These are phyloP conservation scores for Hypanus sabinus DNA, from an alignment of 2,113 vertebrate species.

Conservation along the genomic window DNA sequence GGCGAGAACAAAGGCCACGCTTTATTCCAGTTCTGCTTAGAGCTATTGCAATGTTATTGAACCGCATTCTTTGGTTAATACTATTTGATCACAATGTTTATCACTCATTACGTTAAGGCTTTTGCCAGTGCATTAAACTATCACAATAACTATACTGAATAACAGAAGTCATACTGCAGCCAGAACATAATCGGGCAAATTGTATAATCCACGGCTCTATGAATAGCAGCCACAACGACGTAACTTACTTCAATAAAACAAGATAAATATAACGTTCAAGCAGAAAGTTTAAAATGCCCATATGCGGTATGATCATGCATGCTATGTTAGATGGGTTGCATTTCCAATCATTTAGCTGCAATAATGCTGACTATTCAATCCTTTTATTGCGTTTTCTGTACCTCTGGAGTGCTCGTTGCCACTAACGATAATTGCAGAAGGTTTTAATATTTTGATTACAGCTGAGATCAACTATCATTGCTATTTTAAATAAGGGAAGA, in stretches of 20 bases:
- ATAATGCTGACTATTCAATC: not conserved
- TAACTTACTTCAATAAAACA: not conserved
- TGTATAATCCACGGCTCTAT: not conserved
- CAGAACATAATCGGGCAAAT: not conserved
- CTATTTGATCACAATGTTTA: not conserved
- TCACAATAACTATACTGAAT: not conserved
- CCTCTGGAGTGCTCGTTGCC: not conserved
- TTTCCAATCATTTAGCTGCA: not conserved
- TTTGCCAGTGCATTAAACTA: not conserved
- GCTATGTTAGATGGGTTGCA: not conserved
- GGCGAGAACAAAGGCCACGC: slow-evolving; percentile 27
- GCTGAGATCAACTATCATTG: not conserved
- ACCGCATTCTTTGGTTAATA: not conserved
- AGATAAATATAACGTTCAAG: not conserved
- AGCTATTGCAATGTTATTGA: not conserved
- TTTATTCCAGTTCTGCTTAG: not conserved
- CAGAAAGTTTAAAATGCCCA: not conserved
- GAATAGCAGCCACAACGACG: not conserved
- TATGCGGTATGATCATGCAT: too few relatives aligned
- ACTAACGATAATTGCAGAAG: not conserved
- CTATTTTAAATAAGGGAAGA: not conserved
- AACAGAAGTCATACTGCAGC: not conserved
- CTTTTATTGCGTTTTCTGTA: not conserved
- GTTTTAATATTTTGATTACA: not conserved
- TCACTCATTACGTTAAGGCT: not conserved